Percentiles rank a stretch among this genome's conserved stretches.
Conservation (phyloP, 2,113 vertebrate species). For the Lota lota region DNA sequence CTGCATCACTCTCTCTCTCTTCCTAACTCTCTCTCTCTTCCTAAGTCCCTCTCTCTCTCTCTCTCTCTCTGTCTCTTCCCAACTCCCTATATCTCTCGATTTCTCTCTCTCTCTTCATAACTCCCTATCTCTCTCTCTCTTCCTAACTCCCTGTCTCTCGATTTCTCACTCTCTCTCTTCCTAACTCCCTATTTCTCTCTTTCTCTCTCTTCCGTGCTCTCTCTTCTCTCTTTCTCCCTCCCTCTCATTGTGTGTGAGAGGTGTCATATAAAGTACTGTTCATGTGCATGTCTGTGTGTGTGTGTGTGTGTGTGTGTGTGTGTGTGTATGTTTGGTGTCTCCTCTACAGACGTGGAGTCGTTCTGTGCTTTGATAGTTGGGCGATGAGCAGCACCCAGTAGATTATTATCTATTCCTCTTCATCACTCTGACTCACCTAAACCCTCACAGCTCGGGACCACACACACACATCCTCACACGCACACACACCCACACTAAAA, state of each 20-base stretch:
- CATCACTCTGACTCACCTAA: conserved; percentile 38
- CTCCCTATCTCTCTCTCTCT: not conserved
- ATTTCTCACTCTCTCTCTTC: not conserved
- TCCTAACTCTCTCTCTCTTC: no score
- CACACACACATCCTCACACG: no score
- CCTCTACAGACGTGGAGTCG: conserved; percentile 32
- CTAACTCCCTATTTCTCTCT: not conserved
- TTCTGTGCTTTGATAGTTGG: conserved; percentile 38
- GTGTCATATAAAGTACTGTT: conserved; percentile 26
- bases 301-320: conserved; percentile 8
- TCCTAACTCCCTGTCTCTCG: no score
- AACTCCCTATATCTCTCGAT: not conserved
- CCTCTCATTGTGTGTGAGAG: not conserved
- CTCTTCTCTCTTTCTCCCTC: not conserved
- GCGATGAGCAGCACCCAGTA: conserved; percentile 26
- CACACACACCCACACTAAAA: no score
- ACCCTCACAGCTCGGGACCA: no score
- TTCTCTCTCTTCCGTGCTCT: conserved; percentile 13
- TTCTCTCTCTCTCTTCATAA: not conserved
- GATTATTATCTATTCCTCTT: conserved; percentile 54
- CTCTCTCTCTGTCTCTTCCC: not conserved
- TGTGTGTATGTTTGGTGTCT: no score
- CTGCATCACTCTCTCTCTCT: no score
- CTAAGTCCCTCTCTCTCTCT: no score
- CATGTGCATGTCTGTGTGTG: conserved; percentile 31